phyloP scores from a whole-genome alignment of 2,113 vertebrate genomes.

The Paraplagusia blochii region DNA sequence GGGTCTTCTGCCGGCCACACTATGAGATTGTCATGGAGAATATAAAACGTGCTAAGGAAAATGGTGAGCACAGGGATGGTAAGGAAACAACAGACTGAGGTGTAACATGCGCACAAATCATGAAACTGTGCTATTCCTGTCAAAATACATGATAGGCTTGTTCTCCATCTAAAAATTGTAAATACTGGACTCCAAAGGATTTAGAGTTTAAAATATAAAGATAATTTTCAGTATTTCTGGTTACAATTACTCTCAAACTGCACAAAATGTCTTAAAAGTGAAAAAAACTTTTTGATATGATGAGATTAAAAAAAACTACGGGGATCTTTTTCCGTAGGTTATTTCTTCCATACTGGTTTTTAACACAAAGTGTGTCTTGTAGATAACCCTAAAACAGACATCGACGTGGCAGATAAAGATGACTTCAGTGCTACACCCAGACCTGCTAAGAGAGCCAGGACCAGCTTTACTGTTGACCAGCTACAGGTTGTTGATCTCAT shows the following conservation, averaged over 20 bases:
- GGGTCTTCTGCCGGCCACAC: constrained; percentile 90
- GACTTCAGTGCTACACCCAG: constrained; percentile 78
- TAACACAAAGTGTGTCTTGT: not conserved
- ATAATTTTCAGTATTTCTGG: no score
- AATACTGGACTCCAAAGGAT: no score
- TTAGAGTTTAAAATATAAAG: no score
- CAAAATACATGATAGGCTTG: no score
- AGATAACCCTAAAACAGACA: constrained; percentile 87
- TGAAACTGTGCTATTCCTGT: no score
- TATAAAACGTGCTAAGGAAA: constrained; percentile 89
- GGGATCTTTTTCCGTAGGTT: no score
- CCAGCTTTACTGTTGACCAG: constrained; percentile 96
- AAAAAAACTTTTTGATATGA: no score
- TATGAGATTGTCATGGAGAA: constrained; percentile 95
- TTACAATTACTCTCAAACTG: no score
- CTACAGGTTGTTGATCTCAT: constrained; percentile 81
- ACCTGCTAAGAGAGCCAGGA: constrained; percentile 95
- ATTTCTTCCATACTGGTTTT: no score
- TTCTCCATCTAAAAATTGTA: no score
- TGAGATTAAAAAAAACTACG: no score
- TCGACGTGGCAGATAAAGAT: constrained; percentile 84
- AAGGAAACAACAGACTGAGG: not conserved
- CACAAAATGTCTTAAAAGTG: no score
- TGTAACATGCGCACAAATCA: not conserved
- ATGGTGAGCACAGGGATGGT: constrained; percentile 72